A percentile compares a stretch with the other conserved stretches of the same genome.
phyloP scores from a whole-genome alignment of 2,888 invertebrate genomes.

The Napeogenes inachia region DNA sequence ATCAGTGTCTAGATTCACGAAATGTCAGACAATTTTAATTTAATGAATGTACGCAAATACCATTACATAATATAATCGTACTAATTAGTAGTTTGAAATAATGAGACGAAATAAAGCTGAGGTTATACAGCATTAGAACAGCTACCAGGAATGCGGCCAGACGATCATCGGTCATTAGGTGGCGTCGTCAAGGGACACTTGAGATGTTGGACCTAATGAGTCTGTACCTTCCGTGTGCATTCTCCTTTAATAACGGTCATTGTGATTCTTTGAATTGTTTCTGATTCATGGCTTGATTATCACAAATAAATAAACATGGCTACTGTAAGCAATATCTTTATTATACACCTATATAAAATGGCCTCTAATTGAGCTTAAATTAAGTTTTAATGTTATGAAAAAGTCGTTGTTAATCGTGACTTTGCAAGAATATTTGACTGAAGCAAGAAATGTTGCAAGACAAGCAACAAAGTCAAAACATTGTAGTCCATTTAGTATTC shows the following conservation, averaged over 20 bases:
- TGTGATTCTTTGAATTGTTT: conserved; percentile 26
- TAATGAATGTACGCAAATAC: not conserved
- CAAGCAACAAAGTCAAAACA: no score
- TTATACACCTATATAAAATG: no score
- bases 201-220: conserved; percentile 25
- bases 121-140: conserved; percentile 20
- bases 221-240: conserved; percentile 33
- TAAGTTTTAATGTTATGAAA: no score
- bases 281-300: conserved; percentile 1
- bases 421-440: no score
- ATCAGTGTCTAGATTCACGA: no score
- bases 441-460: no score
- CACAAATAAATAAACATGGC: no score
- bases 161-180: conserved; percentile 30
- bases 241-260: conserved; percentile 25
- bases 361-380: no score
- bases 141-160: conserved; percentile 33
- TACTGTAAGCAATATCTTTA: no score
- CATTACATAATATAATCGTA: not conserved
- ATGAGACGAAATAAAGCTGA: conserved; percentile 11
- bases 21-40: no score
- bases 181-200: conserved; percentile 27
- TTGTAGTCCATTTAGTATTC: no score
- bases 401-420: no score
- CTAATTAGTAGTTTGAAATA: conserved; percentile 2